phyloP scores from a whole-genome alignment of 92 coral and sea anemone genomes.

The Pocillopora grandis region DNA sequence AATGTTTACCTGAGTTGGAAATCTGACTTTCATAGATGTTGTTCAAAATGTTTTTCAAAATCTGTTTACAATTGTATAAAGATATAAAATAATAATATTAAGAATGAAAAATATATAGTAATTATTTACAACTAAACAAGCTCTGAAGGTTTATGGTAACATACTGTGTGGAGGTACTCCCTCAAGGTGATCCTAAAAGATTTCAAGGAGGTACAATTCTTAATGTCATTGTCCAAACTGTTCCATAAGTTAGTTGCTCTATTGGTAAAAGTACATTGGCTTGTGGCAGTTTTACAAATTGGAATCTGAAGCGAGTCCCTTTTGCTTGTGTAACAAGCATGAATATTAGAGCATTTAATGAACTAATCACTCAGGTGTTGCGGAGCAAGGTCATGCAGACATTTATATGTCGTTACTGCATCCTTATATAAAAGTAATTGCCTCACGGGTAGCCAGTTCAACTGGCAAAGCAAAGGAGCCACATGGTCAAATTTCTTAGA shows the following conservation, averaged over 20 bases:
- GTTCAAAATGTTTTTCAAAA: too few relatives aligned
- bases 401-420: constrained; percentile 23
- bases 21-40: too few relatives aligned
- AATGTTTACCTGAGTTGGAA: too few relatives aligned
- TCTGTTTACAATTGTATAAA: too few relatives aligned
- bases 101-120: too few relatives aligned
- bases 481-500: constrained; percentile 16
- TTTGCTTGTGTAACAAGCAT: too few relatives aligned
- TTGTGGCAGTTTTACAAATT: constrained; percentile 34
- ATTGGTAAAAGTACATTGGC: constrained; percentile 39
- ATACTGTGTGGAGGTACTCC: neutral
- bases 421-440: neutral
- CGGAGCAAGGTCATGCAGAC: constrained; percentile 31
- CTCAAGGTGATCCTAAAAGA: constrained; percentile 1
- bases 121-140: too few relatives aligned
- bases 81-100: too few relatives aligned
- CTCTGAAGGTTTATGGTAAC: too few relatives aligned
- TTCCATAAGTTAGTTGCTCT: constrained; percentile 36
- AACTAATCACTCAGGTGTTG: constrained; percentile 27
- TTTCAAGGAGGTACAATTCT: constrained; percentile 16
- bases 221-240: constrained; percentile 29
- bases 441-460: neutral
- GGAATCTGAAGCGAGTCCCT: neutral
- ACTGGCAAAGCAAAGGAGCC: constrained; percentile 3
- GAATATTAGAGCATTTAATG: neutral